Conservation (phyloP, 1,140 invertebrate species). For the Brachionus koreanus region DNA sequence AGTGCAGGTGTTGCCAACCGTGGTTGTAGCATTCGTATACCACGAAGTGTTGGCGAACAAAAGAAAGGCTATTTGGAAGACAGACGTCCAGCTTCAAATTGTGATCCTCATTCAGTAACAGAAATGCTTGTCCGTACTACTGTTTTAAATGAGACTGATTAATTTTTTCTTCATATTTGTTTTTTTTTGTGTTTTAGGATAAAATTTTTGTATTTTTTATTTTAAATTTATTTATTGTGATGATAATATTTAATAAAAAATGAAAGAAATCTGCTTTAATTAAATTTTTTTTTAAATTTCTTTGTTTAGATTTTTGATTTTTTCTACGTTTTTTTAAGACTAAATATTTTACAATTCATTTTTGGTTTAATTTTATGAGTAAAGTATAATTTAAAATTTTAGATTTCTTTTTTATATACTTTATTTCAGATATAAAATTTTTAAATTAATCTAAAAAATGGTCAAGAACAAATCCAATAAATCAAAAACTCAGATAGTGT, state of each 20-base stretch:
- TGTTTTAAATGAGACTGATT: constrained; percentile 47
- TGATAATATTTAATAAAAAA: background rate
- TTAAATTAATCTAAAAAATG: background rate
- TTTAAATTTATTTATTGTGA: background rate
- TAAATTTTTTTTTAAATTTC: background rate
- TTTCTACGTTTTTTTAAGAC: background rate
- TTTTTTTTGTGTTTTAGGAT: background rate
- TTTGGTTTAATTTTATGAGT: background rate
- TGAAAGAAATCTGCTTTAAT: background rate
- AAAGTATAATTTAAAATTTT: background rate
- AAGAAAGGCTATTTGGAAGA: constrained; percentile 89
- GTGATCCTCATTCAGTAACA: constrained; percentile 73
- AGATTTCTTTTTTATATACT: background rate
- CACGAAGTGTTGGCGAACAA: constrained; percentile 66
- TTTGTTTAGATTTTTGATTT: too few relatives aligned
- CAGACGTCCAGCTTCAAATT: constrained; percentile 84
- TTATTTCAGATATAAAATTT: background rate
- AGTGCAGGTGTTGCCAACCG: constrained; percentile 61
- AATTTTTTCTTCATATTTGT: background rate
- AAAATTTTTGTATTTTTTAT: background rate
- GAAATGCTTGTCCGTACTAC: constrained; percentile 53
- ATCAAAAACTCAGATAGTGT: background rate
- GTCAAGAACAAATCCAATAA: background rate
- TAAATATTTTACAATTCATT: background rate
- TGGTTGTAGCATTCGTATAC: constrained; percentile 61